Evolutionary conservation across 2,888 invertebrate genomes (phyloP), one percentile per base, ranked within the genome.

Genomic region (Campopleginae sp.): DNA sequence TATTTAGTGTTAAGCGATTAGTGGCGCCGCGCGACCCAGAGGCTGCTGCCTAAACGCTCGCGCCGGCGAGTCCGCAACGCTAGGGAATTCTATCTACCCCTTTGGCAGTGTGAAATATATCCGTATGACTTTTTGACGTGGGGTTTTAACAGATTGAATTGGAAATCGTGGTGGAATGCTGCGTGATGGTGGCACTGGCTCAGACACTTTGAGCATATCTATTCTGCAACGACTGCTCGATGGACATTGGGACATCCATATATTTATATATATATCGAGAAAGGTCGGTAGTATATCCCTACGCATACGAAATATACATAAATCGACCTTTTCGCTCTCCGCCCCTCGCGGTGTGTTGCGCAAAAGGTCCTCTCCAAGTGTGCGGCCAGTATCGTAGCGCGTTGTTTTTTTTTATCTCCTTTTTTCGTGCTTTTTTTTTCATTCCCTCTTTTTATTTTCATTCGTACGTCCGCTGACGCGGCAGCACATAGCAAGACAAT

Each of bases 61-160:
- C 23, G 1, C 12, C 42, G 38, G 54, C 42, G 54, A 51, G 33
- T 51, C 19, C 23, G n/a, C n/a, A n/a, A n/a, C n/a, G n/a, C n/a
- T n/a, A n/a, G n/a, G n/a, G n/a, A 83, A 77, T 74, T 33, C 33
- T 33, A n/a, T n/a, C n/a, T 5, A 33, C 33, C 33, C 33, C 5
- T 38, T 38, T n/a, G n/a, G n/a, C 87, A 86, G 90, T 92, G 90
- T 92, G 91, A 92, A 92, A 92, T 92, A 92, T 92, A 71, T 84
- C 75, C 91, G 90, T 91, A 89, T 89, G 91, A 92, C 91, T 93
- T 92, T 92, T 93, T 92, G 92, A 92, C 92, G 92, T 92, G 86
- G 86, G 93, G 89, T 91, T 92, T 91, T 91, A 92, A 93, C 92
- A 91, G 92, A 92, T 92, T 92, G 92, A 92, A 92, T 92, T 91